Evolutionary conservation across 2,113 vertebrate species (phyloP).

Genomic region (Channa argus): DNA sequence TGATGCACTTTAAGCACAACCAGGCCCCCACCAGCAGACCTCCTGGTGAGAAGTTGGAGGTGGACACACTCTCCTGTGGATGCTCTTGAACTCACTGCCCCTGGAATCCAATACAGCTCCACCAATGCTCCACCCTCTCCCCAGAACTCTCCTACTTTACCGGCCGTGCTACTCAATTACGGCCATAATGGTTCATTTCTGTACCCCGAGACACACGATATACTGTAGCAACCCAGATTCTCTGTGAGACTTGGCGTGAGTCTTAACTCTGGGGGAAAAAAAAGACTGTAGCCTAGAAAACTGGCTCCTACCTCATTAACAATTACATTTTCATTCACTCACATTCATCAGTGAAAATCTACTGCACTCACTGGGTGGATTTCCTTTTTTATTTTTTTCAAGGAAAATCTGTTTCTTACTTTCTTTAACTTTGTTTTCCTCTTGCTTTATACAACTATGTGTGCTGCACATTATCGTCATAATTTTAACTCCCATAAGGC

Average conservation of each 20-base stretch:
- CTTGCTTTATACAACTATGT: conserved; percentile 58
- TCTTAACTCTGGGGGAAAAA: conserved; percentile 66
- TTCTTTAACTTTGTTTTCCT: conserved; percentile 40
- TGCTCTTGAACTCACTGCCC: conserved; percentile 73
- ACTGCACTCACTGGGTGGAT: conserved; percentile 42
- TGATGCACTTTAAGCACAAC: conserved; percentile 12
- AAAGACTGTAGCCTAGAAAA: conserved; percentile 75
- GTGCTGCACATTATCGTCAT: conserved; percentile 69
- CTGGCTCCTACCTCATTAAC: conserved; percentile 77
- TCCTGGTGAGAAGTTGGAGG: conserved; percentile 45
- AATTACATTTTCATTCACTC: conserved; percentile 72
- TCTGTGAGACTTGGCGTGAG: conserved; percentile 74
- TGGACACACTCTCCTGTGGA: conserved; percentile 63
- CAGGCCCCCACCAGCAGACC: conserved; percentile 21
- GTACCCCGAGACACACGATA: conserved; percentile 75
- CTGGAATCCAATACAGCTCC: conserved; percentile 63
- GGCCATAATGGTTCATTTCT: conserved; percentile 75
- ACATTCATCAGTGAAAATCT: conserved; percentile 64
- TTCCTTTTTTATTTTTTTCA: conserved; percentile 23
- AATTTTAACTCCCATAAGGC: conserved; percentile 76
- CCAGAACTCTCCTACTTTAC: conserved; percentile 27
- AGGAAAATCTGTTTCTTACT: conserved; percentile 20
- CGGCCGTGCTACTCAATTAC: conserved; percentile 68
- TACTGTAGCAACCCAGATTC: conserved; percentile 76
- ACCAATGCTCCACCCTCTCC: conserved; percentile 42